A percentile compares a stretch with the other conserved stretches of the same genome.
These are phyloP conservation scores for Heterotis niloticus DNA, from an alignment of 2,113 vertebrate species.

Conservation along the genomic window DNA sequence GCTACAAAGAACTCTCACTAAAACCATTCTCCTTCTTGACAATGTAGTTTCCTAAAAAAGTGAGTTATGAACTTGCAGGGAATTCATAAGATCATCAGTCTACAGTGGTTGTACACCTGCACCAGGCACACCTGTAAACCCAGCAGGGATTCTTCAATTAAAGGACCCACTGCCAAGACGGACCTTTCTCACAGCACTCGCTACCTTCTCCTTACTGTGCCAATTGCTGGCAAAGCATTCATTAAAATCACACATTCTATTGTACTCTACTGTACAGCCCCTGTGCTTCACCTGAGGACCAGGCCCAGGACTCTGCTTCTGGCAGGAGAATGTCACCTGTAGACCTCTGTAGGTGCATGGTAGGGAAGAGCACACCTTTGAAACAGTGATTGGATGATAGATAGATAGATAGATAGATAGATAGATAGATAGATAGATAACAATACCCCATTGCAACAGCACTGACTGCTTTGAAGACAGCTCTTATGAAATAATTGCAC, in stretches of 20 bases:
- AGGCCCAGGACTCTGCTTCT: constrained; percentile 40
- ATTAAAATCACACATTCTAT: constrained; percentile 59
- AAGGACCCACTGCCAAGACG: constrained; percentile 54
- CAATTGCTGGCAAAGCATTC: constrained; percentile 64
- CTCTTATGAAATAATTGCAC: too few species aligned
- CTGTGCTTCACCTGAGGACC: constrained; percentile 50
- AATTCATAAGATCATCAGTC: constrained; percentile 55
- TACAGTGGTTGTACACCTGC: constrained; percentile 58
- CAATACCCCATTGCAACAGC: neutral
- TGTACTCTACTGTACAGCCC: constrained; percentile 58
- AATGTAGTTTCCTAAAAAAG: constrained; percentile 27
- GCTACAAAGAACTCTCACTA: neutral
- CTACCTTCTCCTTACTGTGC: constrained; percentile 79
- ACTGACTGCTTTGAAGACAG: too few species aligned
- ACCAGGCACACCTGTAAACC: constrained; percentile 65
- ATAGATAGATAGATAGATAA: neutral
- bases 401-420: too few species aligned
- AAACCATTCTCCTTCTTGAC: constrained; percentile 21
- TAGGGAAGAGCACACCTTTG: too few species aligned
- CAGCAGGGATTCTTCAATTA: constrained; percentile 66
- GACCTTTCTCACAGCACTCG: constrained; percentile 67
- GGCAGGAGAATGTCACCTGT: constrained; percentile 30
- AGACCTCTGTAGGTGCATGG: constrained; percentile 56
- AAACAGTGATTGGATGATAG: too few species aligned
- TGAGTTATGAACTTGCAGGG: constrained; percentile 41